A percentile compares a stretch with the other conserved stretches of the same genome.
phyloP scores from a whole-genome alignment of 2,797 vertebrate species.

The Hippocampus kuda region DNA sequence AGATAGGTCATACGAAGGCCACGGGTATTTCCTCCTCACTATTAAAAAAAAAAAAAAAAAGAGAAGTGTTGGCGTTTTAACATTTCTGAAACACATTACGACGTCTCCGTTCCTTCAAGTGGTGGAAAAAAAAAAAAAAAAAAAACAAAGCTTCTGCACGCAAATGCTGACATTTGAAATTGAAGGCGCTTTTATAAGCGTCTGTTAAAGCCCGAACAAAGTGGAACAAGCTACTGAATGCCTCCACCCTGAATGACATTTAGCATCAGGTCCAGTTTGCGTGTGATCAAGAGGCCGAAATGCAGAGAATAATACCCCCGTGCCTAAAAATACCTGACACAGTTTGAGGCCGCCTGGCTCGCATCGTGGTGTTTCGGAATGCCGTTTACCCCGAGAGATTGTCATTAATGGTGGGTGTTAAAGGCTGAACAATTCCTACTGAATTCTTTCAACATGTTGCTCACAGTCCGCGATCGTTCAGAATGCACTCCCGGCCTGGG shows the following conservation, averaged over 20 bases:
- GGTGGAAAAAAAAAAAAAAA: neutral
- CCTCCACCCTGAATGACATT: neutral
- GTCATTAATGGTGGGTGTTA: slow-evolving; percentile 27
- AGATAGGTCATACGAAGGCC: slow-evolving; percentile 14
- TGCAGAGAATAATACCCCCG: neutral
- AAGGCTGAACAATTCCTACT: slow-evolving; percentile 45
- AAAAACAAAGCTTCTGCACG: neutral
- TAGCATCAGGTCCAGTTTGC: neutral
- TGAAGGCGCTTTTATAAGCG: neutral
- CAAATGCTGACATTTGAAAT: neutral
- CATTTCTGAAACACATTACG: neutral
- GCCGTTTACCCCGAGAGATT: slow-evolving; percentile 28
- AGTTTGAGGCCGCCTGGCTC: neutral
- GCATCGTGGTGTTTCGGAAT: slow-evolving; percentile 9
- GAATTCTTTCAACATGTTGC: slow-evolving; percentile 33
- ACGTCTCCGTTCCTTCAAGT: neutral
- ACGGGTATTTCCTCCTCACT: slow-evolving; percentile 24
- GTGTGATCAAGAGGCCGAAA: neutral
- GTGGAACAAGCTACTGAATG: neutral
- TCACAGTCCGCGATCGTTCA: slow-evolving; percentile 30
- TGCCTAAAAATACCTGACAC: neutral
- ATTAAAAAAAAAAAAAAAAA: neutral
- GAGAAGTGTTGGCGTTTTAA: neutral
- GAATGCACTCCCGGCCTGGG: slow-evolving; percentile 15
- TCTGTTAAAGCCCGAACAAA: neutral